Base-by-base conservation (phyloP, 2,888 invertebrate species). In the Gastrophysa polygoni region DNA sequence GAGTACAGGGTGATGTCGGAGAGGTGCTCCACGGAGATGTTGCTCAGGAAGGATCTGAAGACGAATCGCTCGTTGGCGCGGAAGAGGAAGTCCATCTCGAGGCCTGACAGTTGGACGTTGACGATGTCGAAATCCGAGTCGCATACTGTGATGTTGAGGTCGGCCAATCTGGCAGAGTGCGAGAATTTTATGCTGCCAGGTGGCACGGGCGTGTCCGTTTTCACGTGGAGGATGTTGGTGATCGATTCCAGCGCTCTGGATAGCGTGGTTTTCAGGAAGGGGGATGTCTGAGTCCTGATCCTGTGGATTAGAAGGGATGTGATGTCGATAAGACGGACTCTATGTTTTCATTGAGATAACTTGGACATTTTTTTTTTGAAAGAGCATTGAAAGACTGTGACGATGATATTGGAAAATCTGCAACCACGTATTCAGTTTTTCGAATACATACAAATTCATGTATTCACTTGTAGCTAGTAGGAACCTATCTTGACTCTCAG, bases 41-140 rank as follows among this genome's bases (percentile, higher is more conserved):
- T 87, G 60, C 87, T 86, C 28, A 93, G 83, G 75, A 88, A 89
- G 17, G 88, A 84, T 62, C 90, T 85, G 72, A 93, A 85, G 29
- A 91, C 89, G 82, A 91, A 89, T 71, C 90, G 84, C 75, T 91
- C 91, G 71, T 91, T 91, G 1, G 91, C 90, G 72, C 91, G 88
- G 79, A 91, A 90, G 66, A 91, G 85, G 72, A 91, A 89, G 80
- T 91, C 91, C 71, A 89, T 88, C 81, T 92, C 91, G 61, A 92
- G 75, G 0, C 89, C 88, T 44, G 83, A 77, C 17, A 92, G 81
- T 51, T 88, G 85, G 11, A 91, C 78, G 71, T 90, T 89, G 43
- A 91, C 81, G 61, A 91, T 84, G 64, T 91, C 88, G 59, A 86
- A 85, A 71, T 92, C 92, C 16, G 88, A 85, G 77, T 91, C 90